Percentiles rank a stretch among this genome's conserved stretches.
phyloP scores from a whole-genome alignment of 23 tunicate genomes.

The Halocynthia roretzi region DNA sequence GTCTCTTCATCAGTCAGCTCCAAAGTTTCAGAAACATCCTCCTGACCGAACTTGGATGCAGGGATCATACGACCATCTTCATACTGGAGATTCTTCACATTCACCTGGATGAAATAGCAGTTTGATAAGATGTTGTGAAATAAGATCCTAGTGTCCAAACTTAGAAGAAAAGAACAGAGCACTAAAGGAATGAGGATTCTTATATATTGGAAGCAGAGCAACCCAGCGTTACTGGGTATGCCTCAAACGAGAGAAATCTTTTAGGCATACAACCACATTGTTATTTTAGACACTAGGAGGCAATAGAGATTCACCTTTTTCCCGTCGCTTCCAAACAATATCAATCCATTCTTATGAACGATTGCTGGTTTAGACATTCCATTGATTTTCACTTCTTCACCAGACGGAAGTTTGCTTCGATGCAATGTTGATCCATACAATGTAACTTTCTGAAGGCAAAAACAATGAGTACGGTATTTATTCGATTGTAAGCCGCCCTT shows the following conservation, averaged over 20 bases:
- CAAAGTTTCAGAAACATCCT: conserved; percentile 61
- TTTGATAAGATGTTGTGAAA: not conserved
- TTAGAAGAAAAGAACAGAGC: no score
- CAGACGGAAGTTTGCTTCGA: conserved; percentile 84
- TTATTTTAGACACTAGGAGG: not conserved
- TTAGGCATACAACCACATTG: not conserved
- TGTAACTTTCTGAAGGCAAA: conserved; percentile 58
- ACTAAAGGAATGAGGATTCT: no score
- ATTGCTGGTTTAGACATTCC: conserved; percentile 55
- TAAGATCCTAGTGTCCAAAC: not conserved
- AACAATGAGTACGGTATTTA: no score
- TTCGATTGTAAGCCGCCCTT: no score
- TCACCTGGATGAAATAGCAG: conserved; percentile 32
- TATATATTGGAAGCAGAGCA: no score
- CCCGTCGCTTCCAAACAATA: conserved; percentile 76
- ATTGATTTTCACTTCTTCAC: conserved; percentile 60
- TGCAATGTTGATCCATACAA: conserved; percentile 75
- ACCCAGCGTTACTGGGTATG: no score
- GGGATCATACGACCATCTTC: conserved; percentile 83
- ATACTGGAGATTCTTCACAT: conserved; percentile 84
- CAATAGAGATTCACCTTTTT: conserved; percentile 43
- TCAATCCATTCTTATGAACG: conserved; percentile 81
- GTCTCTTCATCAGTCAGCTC: conserved; percentile 72
- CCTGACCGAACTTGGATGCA: conserved; percentile 74
- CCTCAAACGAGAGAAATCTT: not conserved